Percentiles rank a stretch among this genome's conserved stretches.
phyloP scores from a whole-genome alignment of 2,888 invertebrate genomes.

The Prostheceraeus crozeri region DNA sequence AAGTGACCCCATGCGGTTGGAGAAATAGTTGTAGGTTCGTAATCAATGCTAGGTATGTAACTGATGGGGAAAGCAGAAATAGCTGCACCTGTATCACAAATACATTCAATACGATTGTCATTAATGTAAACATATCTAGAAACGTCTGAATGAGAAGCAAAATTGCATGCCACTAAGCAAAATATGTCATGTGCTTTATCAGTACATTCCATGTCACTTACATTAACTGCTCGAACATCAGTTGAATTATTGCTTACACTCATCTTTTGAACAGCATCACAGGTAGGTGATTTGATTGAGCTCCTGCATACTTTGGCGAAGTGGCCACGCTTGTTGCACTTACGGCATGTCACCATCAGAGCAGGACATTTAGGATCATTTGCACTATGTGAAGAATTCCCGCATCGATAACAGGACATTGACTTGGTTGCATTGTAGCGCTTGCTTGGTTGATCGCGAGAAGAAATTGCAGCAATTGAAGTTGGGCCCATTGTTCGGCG shows the following conservation, averaged over 20 bases:
- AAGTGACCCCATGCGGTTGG: background rate
- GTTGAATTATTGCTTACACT: too few species aligned
- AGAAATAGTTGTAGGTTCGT: background rate
- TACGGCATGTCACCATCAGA: background rate
- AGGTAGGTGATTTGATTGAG: background rate
- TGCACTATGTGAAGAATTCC: background rate
- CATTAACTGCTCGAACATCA: too few species aligned
- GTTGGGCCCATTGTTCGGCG: background rate
- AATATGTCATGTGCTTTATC: too few species aligned
- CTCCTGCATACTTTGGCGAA: slow-evolving; percentile 9
- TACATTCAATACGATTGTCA: too few species aligned
- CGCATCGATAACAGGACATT: slow-evolving; percentile 27
- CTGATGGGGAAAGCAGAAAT: slow-evolving; percentile 9
- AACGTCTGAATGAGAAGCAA: too few species aligned
- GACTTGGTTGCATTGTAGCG: too few species aligned
- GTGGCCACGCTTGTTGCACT: background rate
- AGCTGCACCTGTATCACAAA: slow-evolving; percentile 6
- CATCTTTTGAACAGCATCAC: too few species aligned
- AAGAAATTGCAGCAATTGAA: too few species aligned
- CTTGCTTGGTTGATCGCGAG: too few species aligned
- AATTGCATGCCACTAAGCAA: too few species aligned
- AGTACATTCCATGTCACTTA: too few species aligned
- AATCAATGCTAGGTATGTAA: background rate
- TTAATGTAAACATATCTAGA: too few species aligned
- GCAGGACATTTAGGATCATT: slow-evolving; percentile 19